Evolutionary conservation across 2,797 vertebrate species (phyloP), one percentile per base, ranked within the genome.

Genomic region (Astyanax mexicanus): DNA sequence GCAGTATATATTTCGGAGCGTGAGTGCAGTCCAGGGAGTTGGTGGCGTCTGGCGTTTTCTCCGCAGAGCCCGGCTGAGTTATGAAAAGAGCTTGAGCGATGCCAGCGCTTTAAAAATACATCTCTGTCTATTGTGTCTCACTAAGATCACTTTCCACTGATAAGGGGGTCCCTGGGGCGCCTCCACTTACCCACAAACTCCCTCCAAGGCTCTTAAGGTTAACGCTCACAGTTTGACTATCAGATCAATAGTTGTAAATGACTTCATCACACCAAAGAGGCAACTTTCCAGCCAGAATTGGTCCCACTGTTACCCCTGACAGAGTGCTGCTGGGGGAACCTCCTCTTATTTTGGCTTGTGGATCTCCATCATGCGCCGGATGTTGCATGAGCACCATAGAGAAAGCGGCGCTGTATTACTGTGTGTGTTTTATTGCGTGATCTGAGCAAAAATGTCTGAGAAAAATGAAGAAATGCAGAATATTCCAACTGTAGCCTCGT

Each of bases 231-330:
- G 85, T 91, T 92, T 89, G 87, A 94, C 90, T 87, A 88, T 89
- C 80, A 88, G 88, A 93, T 92, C 92, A 92, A 93, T 93, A 93
- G 89, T 89, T 91, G 88, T 90, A 93, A 94, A 92, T 90, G 89
- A 92, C 89, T 92, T 92, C 85, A 92, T 93, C 88, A 84, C 85
- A 83, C 77, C 84, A 85, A 87, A 88, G 88, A 88, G 86, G 83
- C 83, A 91, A 90, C 89, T 89, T 90, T 89, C 81, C 85, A 76
- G 84, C 84, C 83, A 78, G 80, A 87, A 89, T 86, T 89, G 83
- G 88, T 88, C 83, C 84, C 86, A 85, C 79, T 78, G 86, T 90
- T 91, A 80, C 85, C 82, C 79, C 82, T 86, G 82, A 88, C 80
- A 81, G 77, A 80, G 69, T 6, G 45, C 69, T 80, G 78, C 80